Percentiles rank a stretch among this genome's conserved stretches.
Conservation (phyloP, 2,888 invertebrate species). For the Chymomyza caudatula region DNA sequence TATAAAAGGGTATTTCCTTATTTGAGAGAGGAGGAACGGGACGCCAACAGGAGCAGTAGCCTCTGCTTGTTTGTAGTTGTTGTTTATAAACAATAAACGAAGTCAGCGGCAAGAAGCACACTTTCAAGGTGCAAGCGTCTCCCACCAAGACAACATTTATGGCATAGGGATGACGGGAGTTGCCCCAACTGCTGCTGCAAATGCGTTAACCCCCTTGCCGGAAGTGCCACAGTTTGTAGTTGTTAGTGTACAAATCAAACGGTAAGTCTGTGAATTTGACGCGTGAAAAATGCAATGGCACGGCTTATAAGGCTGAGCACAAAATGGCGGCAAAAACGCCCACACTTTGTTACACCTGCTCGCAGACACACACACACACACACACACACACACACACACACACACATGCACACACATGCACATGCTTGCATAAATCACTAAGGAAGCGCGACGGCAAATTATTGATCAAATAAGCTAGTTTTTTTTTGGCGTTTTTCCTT, state of each 20-base stretch:
- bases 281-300: slow-evolving; percentile 57
- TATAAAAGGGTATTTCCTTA: not conserved
- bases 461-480: slow-evolving; percentile 69
- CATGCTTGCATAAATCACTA: slow-evolving; percentile 43
- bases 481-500: slow-evolving; percentile 16
- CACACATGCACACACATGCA: slow-evolving; percentile 4
- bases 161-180: too few relatives aligned
- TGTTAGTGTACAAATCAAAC: slow-evolving; percentile 63
- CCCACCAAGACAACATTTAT: too few relatives aligned
- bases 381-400: slow-evolving; percentile 12
- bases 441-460: slow-evolving; percentile 55
- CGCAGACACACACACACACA: slow-evolving; percentile 8
- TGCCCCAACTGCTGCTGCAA: not conserved
- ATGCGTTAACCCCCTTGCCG: slow-evolving; percentile 33
- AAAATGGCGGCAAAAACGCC: slow-evolving; percentile 16
- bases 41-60: not conserved
- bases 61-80: slow-evolving; percentile 28
- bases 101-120: slow-evolving; percentile 11
- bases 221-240: slow-evolving; percentile 39
- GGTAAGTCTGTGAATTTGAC: slow-evolving; percentile 54
- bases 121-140: slow-evolving; percentile 6
- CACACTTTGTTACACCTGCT: not conserved
- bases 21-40: not conserved
- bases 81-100: slow-evolving; percentile 74
- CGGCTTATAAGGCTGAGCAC: slow-evolving; percentile 22